Conservation (phyloP, 2,113 vertebrate species). For the Origma solitaria region DNA sequence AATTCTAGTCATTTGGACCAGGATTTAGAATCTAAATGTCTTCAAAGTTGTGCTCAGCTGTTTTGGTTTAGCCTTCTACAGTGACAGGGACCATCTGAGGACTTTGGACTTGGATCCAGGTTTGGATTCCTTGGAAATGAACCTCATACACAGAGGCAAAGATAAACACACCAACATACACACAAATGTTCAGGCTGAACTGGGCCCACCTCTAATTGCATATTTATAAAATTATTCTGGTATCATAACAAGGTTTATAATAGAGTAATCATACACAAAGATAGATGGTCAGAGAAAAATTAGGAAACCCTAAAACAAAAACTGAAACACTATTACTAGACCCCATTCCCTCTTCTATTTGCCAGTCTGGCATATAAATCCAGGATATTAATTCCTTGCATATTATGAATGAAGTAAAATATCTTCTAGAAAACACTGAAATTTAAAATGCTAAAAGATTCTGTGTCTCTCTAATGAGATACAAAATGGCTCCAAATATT, state of each 20-base stretch:
- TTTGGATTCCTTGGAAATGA: conserved; percentile 28
- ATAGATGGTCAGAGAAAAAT: not conserved
- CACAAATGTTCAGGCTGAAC: not conserved
- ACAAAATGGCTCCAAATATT: not conserved
- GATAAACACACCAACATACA: not conserved
- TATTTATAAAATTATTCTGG: not conserved
- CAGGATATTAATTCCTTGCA: not conserved
- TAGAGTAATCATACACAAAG: not conserved
- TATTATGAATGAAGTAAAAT: not conserved
- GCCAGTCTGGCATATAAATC: not conserved
- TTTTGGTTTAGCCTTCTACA: not conserved
- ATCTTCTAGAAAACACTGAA: not conserved
- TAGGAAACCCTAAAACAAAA: not conserved
- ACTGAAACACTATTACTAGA: not conserved
- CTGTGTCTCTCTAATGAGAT: not conserved
- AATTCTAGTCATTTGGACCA: conserved; percentile 20
- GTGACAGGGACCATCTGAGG: conserved; percentile 39
- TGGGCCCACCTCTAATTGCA: not conserved
- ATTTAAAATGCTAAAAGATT: not conserved
- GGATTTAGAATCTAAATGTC: not conserved
- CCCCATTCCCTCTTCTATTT: not conserved
- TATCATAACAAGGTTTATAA: not conserved
- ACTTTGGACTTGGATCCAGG: not conserved
- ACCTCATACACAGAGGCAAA: not conserved
- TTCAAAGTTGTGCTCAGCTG: conserved; percentile 4